Conservation (phyloP, 2,113 vertebrate species). For the Anoplopoma fimbria region DNA sequence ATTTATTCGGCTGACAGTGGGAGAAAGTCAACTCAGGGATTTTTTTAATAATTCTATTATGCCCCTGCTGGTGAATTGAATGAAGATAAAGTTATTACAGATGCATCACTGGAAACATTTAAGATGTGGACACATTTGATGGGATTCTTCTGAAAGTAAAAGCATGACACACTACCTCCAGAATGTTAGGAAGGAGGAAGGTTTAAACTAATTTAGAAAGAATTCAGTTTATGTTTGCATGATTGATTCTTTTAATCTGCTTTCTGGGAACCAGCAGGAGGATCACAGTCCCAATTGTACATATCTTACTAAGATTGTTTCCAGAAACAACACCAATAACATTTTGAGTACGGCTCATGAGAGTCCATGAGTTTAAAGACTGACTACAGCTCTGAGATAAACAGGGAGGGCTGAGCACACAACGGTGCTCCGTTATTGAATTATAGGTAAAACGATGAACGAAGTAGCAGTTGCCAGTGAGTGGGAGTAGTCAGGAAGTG, state of each 20-base stretch:
- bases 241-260: constrained; percentile 14
- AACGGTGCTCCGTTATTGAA: not conserved
- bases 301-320: not conserved
- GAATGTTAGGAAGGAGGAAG: not conserved
- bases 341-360: not conserved
- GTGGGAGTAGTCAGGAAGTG: constrained; percentile 16
- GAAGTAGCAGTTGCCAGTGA: not conserved
- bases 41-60: not conserved
- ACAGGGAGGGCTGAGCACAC: not conserved
- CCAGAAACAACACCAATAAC: not conserved
- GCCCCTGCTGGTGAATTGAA: not conserved
- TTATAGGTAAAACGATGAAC: constrained; percentile 4
- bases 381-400: constrained; percentile 6
- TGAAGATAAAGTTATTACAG: not conserved
- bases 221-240: constrained; percentile 3
- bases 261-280: not conserved
- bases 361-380: not conserved
- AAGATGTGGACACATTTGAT: not conserved
- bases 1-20: constrained; percentile 22
- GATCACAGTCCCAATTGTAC: not conserved
- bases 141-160: not conserved
- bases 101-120: not conserved
- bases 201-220: not conserved
- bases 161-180: not conserved
- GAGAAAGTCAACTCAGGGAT: not conserved